Percentiles rank a stretch among this genome's conserved stretches.
Evolutionary conservation across 64 coral and sea anemone species (phyloP).

Genomic region (Catalaphyllia jardinei): DNA sequence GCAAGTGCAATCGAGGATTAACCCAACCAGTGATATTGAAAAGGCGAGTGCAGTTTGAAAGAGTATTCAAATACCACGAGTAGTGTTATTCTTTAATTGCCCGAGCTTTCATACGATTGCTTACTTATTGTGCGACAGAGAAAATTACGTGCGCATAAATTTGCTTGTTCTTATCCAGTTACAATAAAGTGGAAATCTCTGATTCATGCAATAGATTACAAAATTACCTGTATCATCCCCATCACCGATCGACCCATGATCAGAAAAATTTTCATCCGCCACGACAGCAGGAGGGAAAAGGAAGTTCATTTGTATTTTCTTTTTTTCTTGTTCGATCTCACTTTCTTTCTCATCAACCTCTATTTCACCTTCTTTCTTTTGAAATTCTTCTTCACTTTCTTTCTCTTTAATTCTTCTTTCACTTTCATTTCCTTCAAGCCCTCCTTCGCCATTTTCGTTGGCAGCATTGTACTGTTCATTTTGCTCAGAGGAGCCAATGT

Average conservation of each 20-base stretch:
- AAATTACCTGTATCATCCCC: slow-evolving; percentile 32
- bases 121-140: too few species aligned
- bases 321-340: neutral
- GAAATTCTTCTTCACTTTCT: neutral
- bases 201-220: too few species aligned
- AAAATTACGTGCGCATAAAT: too few species aligned
- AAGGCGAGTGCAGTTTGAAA: too few species aligned
- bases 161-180: too few species aligned
- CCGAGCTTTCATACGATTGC: too few species aligned
- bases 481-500: neutral
- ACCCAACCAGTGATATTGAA: too few species aligned
- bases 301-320: neutral
- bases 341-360: neutral
- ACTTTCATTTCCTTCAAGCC: neutral
- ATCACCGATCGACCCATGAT: neutral
- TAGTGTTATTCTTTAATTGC: too few species aligned
- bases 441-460: neutral
- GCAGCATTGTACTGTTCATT: neutral
- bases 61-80: too few species aligned
- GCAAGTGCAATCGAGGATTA: too few species aligned
- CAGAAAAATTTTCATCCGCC: slow-evolving; percentile 29
- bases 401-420: neutral
- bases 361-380: neutral
- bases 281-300: neutral
- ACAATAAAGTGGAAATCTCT: too few species aligned